Evolutionary conservation across 2,888 invertebrate genomes (phyloP).

Genomic region (Thymelicus sylvestris): DNA sequence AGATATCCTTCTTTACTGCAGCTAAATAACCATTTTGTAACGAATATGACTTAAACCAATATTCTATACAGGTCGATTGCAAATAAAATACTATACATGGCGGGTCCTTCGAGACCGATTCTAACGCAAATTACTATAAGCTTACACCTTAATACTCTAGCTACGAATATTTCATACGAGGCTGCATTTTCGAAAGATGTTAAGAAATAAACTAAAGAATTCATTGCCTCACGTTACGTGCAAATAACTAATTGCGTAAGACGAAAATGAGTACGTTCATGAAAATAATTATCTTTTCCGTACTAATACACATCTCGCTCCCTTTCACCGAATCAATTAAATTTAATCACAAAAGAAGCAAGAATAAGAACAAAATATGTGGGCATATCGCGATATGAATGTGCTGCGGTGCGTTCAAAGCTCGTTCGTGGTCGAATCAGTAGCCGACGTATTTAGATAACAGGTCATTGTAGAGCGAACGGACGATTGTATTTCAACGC

Average conservation of each 20-base stretch:
- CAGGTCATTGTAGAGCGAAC: background rate
- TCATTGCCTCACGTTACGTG: constrained; percentile 25
- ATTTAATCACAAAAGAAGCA: constrained; percentile 31
- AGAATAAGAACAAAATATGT: constrained; percentile 28
- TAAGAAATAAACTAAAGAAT: constrained; percentile 27
- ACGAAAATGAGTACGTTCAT: constrained; percentile 13
- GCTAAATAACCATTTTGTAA: constrained; percentile 48
- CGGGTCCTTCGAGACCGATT: constrained; percentile 41
- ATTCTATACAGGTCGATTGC: constrained; percentile 38
- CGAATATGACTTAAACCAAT: constrained; percentile 47
- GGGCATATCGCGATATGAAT: constrained; percentile 28
- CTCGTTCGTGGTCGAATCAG: constrained; percentile 11
- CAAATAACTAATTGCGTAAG: constrained; percentile 23
- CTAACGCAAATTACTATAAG: constrained; percentile 44
- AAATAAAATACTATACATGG: constrained; percentile 40
- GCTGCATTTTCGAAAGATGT: constrained; percentile 14
- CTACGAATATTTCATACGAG: background rate
- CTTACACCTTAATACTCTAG: background rate
- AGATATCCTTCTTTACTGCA: constrained; percentile 50
- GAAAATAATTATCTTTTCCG: constrained; percentile 38
- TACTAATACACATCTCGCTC: constrained; percentile 35
- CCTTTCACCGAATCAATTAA: constrained; percentile 43
- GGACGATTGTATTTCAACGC: background rate
- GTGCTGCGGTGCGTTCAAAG: constrained; percentile 30
- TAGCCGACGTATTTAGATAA: constrained; percentile 9